Percentiles rank a stretch among this genome's conserved stretches.
Conservation (phyloP, 2,888 invertebrate genomes). For the Rhamnusium bicolor region DNA sequence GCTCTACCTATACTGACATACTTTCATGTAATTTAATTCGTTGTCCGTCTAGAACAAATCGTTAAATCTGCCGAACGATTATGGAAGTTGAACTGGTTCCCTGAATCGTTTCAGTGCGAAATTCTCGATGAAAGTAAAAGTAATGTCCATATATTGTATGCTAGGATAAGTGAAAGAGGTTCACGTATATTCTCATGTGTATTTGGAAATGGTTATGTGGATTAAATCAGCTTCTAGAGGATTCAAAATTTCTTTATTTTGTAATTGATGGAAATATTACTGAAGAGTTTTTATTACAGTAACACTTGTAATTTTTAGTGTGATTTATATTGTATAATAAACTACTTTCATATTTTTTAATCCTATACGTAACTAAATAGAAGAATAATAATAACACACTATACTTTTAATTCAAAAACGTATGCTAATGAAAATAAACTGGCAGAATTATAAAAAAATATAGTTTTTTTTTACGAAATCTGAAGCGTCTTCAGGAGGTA, state of each 20-base stretch:
- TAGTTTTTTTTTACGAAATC: no score
- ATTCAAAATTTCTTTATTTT: no score
- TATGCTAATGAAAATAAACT: no score
- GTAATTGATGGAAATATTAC: no score
- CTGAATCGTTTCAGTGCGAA: slow-evolving; percentile 8
- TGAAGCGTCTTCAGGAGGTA: no score
- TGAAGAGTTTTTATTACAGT: no score
- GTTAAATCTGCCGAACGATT: slow-evolving; percentile 17
- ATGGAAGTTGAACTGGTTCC: slow-evolving; percentile 20
- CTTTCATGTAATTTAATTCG: background rate
- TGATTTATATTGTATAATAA: background rate
- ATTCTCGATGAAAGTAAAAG: slow-evolving; percentile 33
- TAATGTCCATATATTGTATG: background rate
- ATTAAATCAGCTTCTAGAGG: background rate
- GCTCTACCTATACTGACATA: background rate
- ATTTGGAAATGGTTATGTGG: background rate
- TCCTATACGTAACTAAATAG: no score
- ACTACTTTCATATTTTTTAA: background rate
- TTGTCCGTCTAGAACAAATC: slow-evolving; percentile 15
- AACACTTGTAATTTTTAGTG: background rate
- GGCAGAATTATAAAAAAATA: no score
- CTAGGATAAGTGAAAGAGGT: slow-evolving; percentile 25
- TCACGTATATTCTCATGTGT: background rate
- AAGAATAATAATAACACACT: no score
- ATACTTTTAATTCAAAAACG: no score